A percentile compares a stretch with the other conserved stretches of the same genome.
Evolutionary conservation across 2,888 invertebrate genomes (phyloP).

Genomic region (Caenorhabditis panamensis): DNA sequence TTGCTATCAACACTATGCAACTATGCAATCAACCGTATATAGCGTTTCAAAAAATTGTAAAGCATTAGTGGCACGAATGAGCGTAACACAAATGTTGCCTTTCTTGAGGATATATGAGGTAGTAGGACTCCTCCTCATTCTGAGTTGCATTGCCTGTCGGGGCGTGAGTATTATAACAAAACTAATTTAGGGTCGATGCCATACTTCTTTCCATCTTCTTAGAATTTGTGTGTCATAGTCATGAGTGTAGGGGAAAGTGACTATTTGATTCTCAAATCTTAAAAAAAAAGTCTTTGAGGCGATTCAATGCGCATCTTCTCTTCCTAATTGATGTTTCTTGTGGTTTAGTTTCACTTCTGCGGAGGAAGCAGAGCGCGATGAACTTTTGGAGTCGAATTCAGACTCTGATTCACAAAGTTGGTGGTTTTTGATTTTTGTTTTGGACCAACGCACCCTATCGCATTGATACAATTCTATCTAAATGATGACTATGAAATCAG

Average conservation of each 20-base stretch:
- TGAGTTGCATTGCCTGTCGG: slow-evolving; percentile 29
- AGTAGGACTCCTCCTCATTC: slow-evolving; percentile 41
- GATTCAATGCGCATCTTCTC: slow-evolving; percentile 15
- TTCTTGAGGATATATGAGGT: slow-evolving; percentile 30
- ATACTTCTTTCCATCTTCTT: slow-evolving; percentile 51
- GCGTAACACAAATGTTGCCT: slow-evolving; percentile 23
- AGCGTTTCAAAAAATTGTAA: no score
- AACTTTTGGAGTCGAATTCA: no score
- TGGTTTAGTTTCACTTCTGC: background rate
- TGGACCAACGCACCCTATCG: no score
- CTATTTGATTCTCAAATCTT: background rate
- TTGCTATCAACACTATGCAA: no score
- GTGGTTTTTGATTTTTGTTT: no score
- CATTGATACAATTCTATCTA: no score
- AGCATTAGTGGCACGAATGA: slow-evolving; percentile 29
- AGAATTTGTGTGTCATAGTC: slow-evolving; percentile 58
- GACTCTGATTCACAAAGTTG: no score
- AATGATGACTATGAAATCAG: no score
- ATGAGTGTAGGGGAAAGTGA: background rate
- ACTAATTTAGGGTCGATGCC: slow-evolving; percentile 56
- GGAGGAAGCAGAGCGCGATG: background rate
- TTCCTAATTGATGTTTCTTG: slow-evolving; percentile 23
- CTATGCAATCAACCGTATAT: no score
- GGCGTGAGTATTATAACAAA: slow-evolving; percentile 53
- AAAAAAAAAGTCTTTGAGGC: slow-evolving; percentile 8